Evolutionary conservation across 2,113 vertebrate species (phyloP), one percentile per base, ranked within the genome.

Genomic region (Proterorhinus semilunaris): DNA sequence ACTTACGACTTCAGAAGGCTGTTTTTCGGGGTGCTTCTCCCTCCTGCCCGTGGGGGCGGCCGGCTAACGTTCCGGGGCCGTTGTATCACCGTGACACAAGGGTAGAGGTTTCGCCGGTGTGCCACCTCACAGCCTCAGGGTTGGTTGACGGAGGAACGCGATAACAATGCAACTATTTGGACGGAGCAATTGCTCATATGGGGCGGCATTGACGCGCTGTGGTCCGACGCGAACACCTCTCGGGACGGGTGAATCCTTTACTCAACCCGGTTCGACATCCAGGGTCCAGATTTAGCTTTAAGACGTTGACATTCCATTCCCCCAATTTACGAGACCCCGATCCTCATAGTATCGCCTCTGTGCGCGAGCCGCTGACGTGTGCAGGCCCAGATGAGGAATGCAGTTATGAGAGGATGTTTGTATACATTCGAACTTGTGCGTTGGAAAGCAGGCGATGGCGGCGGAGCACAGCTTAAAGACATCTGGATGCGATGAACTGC

Each of bases 401-500:
- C 81, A 78, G 91, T 89, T 93, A 87, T 89, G 90, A 88, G 86
- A 85, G 89, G 88, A 87, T 91, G 90, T 92, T 93, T 93, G 89
- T 92, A 93, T 92, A 93, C 91, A 92, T 93, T 84, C 87, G 85
- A 84, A 84, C 83, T 78, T 86, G 84, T 76, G 85, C 87, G 83
- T 91, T 83, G 85, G 85, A 88, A 81, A 87, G 87, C 75, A n/a
- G 72, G 84, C 75, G 78, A 72, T 77, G 87, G 86, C 49, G 90
- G 88, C 87, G 79, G 87, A 89, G 89, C 88, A 81, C 88, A 84
- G 90, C 90, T 92, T 91, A 90, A 91, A 92, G 90, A 93, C 91
- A 93, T 93, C 93, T 93, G 92, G 92, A 92, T 91, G 88, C 83
- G 88, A 92, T 93, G 90, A 93, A 93, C 90, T 85, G 89, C 82